Evolutionary conservation across 2,113 vertebrate species (phyloP).

Genomic region (Recurvirostra avosetta): DNA sequence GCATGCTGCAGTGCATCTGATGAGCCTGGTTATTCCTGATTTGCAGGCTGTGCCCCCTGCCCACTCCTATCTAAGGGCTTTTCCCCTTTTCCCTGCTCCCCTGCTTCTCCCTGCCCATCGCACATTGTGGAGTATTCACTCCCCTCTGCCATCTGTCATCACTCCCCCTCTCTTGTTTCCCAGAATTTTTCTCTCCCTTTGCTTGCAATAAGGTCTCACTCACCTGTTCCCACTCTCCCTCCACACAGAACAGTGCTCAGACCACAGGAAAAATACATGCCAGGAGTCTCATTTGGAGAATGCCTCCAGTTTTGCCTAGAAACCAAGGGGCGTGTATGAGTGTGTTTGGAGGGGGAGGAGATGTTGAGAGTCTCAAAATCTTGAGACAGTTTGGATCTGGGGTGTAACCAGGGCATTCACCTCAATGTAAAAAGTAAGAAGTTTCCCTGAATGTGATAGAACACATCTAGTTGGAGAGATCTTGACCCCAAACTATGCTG

Average conservation of each 20-base stretch:
- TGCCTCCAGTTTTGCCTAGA: not conserved
- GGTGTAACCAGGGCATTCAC: not conserved
- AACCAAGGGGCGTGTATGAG: not conserved
- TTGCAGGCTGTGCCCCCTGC: not conserved
- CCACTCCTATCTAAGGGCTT: not conserved
- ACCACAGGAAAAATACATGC: not conserved
- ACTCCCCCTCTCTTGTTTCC: not conserved
- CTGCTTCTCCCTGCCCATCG: not conserved
- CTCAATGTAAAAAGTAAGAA: not conserved
- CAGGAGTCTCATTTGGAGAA: not conserved
- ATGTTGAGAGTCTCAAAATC: not conserved
- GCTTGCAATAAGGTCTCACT: not conserved
- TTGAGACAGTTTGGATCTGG: not conserved
- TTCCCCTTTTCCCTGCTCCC: not conserved
- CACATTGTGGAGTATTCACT: not conserved
- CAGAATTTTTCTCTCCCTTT: not conserved
- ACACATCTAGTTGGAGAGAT: not conserved
- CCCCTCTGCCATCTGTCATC: not conserved
- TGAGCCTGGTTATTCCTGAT: not conserved
- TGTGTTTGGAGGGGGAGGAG: not conserved
- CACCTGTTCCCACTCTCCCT: not conserved
- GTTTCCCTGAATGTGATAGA: not conserved
- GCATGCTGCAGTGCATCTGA: not conserved
- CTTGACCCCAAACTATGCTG: not conserved
- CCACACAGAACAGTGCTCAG: not conserved